These are phyloP conservation scores for Hipposideros larvatus DNA, from an alignment of 2,797 vertebrate genomes.

Conservation along the genomic window DNA sequence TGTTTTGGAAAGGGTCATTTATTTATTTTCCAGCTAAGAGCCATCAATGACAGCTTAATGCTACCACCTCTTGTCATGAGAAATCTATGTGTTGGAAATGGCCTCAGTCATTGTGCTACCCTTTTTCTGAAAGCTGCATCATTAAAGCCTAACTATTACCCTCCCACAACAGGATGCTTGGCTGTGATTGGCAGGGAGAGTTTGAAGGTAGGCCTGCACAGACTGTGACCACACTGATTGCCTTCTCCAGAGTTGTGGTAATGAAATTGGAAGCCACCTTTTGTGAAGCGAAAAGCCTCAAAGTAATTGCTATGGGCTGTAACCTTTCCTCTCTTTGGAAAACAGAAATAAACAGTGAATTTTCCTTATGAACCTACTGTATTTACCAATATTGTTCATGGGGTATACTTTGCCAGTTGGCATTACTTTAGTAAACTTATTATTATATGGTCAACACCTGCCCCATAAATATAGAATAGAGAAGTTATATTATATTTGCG, in stretches of 20 bases:
- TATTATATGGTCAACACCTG: slow-evolving; percentile 88
- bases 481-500: slow-evolving; percentile 87
- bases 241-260: slow-evolving; percentile 69
- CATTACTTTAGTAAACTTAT: slow-evolving; percentile 86
- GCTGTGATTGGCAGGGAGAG: slow-evolving; percentile 42
- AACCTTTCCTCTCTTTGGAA: slow-evolving; percentile 72
- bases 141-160: background rate
- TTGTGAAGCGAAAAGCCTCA: slow-evolving; percentile 76
- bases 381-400: slow-evolving; percentile 79
- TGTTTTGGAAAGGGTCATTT: background rate
- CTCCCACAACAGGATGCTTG: background rate
- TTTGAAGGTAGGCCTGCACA: slow-evolving; percentile 16
- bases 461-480: slow-evolving; percentile 87
- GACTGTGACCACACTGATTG: slow-evolving; percentile 36
- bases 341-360: slow-evolving; percentile 80
- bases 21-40: background rate
- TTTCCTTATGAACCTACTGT: slow-evolving; percentile 72
- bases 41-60: background rate
- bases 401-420: slow-evolving; percentile 86
- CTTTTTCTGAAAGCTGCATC: background rate
- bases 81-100: background rate
- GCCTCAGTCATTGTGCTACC: background rate
- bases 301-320: slow-evolving; percentile 81
- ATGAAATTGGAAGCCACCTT: slow-evolving; percentile 80
- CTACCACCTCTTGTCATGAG: background rate